These are phyloP conservation scores for Emys orbicularis DNA, from an alignment of 2,797 vertebrate species.

Conservation along the genomic window DNA sequence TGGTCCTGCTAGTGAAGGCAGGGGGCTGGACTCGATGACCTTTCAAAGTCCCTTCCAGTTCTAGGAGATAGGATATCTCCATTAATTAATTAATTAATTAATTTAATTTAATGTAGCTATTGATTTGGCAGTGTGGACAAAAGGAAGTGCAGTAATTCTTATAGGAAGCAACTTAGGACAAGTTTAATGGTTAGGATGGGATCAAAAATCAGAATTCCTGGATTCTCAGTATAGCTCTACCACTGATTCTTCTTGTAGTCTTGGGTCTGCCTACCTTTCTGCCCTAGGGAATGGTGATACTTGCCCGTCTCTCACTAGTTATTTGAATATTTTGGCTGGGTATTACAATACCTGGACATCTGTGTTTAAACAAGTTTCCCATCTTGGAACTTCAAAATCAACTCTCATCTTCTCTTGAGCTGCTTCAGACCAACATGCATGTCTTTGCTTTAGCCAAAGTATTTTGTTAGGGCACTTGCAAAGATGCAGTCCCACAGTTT, in stretches of 20 bases:
- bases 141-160: accelerated
- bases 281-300: neutral
- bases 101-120: accelerated
- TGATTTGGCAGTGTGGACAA: neutral
- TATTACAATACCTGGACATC: neutral
- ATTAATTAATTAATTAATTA: no score
- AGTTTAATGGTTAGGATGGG: neutral
- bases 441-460: neutral
- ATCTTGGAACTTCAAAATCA: neutral
- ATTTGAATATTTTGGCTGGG: neutral
- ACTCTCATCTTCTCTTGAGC: neutral
- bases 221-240: neutral
- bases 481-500: neutral
- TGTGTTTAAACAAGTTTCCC: neutral
- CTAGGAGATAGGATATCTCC: no score
- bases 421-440: neutral
- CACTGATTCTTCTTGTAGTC: neutral
- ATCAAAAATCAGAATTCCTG: neutral
- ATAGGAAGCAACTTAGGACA: conserved; percentile 35
- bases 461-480: neutral
- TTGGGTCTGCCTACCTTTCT: neutral
- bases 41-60: no score
- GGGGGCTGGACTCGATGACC: no score
- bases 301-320: neutral
- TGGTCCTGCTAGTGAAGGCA: no score